phyloP scores from a whole-genome alignment of 2,797 vertebrate genomes.

The Caiman crocodilus region DNA sequence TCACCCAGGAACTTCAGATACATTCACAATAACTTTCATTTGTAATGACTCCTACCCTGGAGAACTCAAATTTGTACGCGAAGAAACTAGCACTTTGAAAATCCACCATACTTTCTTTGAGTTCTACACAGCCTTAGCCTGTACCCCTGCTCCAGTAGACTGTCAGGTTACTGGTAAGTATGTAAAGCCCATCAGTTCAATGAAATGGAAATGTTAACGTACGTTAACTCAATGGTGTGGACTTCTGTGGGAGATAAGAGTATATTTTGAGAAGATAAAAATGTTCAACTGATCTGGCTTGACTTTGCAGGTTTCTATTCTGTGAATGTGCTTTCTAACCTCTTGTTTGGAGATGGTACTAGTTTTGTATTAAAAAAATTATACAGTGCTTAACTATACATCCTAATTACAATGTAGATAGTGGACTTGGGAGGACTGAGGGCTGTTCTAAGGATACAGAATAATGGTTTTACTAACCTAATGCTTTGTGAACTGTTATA shows the following conservation, averaged over 20 bases:
- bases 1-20: conserved; percentile 81
- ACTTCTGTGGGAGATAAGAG: fast-evolving
- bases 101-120: conserved; percentile 89
- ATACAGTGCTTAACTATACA: too few species aligned
- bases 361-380: too few species aligned
- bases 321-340: too few species aligned
- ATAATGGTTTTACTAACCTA: too few species aligned
- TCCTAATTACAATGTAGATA: too few species aligned
- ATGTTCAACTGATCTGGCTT: not conserved
- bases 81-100: conserved; percentile 80
- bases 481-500: too few species aligned
- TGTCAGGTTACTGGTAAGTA: conserved; percentile 90
- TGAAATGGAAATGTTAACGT: not conserved
- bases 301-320: too few species aligned
- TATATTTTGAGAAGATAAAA: not conserved
- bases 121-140: conserved; percentile 91
- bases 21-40: conserved; percentile 89
- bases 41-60: conserved; percentile 87
- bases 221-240: not conserved
- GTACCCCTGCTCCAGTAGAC: conserved; percentile 89
- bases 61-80: conserved; percentile 80
- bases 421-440: too few species aligned
- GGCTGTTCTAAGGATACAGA: not conserved
- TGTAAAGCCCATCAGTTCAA: not conserved
- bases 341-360: too few species aligned